Evolutionary conservation across 2,113 vertebrate species (phyloP), one percentile per base, ranked within the genome.

Genomic region (Castor canadensis): DNA sequence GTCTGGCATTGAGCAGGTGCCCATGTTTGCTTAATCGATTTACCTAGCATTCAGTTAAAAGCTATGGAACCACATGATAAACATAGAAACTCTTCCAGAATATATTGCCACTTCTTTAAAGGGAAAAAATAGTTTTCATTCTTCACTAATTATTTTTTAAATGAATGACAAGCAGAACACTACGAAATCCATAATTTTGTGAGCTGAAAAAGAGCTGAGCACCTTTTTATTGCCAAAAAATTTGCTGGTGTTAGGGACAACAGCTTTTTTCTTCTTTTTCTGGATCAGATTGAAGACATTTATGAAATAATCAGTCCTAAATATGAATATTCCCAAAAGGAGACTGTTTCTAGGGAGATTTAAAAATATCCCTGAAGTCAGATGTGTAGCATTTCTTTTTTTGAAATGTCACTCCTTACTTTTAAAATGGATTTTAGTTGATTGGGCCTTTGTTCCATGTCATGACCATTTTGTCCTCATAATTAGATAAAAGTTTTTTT

Each of bases 231-330:
- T 97, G 95, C 94, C 94, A 87, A 96, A 92, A 80, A 43, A 72
- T 43, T 83, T 79, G 43, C 67, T 93, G 77, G 38, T 93, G 76
- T 94, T 96, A 82, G 75, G 81, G 80, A 94, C 72, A 97, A 94
- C 62, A 85, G 28, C 7, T 75, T 84, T 45, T 76, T 66, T 77
- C 93, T 90, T 82, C 35, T 90, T 84, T 64, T 92, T 26, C 43
- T 93, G 84, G 71, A 94, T 95, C 26, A 95, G 56, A 91, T 90
- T 90, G 52, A 94, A 96, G 67, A 79, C 30, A 77, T 93, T 95
- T 97, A 76, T 96, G 95, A 96, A 95, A 96, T 93, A 93, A 96
- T 96, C 54, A 91, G 82, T 87, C 67, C 43, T 85, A 95, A 93
- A 89, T 89, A 84, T 93, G 84, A 96, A 89, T 93, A 93, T 87